Conservation (phyloP, 1,140 invertebrate genomes). For the Drosophila subpulchrella region DNA sequence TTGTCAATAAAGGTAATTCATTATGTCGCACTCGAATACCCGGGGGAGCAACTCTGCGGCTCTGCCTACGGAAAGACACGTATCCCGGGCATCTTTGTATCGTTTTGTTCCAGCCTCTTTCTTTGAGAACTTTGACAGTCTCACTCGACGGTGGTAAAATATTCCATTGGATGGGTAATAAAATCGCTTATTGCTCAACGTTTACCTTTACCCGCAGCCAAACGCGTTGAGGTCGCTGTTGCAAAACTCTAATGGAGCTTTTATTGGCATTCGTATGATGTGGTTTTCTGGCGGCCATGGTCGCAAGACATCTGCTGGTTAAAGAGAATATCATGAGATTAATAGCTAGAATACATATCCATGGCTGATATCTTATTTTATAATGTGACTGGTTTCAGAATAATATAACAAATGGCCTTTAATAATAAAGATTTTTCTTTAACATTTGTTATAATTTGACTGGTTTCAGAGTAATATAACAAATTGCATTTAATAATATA, state of each 20-base stretch:
- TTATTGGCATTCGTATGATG: constrained; percentile 24
- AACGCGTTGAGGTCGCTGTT: constrained; percentile 43
- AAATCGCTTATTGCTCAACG: constrained; percentile 73
- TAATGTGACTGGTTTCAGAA: not conserved
- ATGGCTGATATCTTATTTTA: not conserved
- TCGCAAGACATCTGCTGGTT: too few species aligned
- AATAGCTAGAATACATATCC: not conserved
- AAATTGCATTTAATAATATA: too few species aligned
- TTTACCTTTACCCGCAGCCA: constrained; percentile 36
- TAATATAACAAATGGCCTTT: not conserved
- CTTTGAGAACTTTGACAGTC: constrained; percentile 51
- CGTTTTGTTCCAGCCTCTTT: constrained; percentile 20
- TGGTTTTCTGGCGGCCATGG: constrained; percentile 11
- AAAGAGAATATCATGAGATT: not conserved
- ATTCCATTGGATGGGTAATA: constrained; percentile 68
- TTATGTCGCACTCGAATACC: constrained; percentile 80
- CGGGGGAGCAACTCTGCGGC: constrained; percentile 38
- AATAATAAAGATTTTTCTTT: too few species aligned
- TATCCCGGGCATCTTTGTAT: constrained; percentile 18
- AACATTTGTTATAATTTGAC: not conserved
- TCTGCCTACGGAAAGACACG: not conserved
- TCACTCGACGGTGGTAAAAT: constrained; percentile 66
- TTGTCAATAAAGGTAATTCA: constrained; percentile 85
- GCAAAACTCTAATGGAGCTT: constrained; percentile 12
- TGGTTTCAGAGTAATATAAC: not conserved